Base-by-base conservation (phyloP, 2,797 vertebrate genomes). In the Betta splendens region DNA sequence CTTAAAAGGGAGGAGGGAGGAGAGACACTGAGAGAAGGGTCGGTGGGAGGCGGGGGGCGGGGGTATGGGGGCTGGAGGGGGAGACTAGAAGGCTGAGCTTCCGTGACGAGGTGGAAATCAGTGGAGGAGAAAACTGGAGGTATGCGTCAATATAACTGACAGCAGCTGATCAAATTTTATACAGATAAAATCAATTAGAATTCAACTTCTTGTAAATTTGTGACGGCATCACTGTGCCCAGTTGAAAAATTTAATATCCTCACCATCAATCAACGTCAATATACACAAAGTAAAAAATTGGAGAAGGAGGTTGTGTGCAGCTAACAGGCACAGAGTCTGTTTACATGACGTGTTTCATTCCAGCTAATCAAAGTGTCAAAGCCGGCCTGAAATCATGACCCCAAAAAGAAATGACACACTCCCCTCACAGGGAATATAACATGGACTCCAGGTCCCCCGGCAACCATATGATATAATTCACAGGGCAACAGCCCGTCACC, bases 1-100 rank as follows among this genome's bases (percentile, higher is more conserved):
- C 87, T 89, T 89, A 85, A 89, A 87, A 89, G 83, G 70, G 70
- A 86, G 83, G 75, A 76, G 82, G 83, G 79, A 69, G 68, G 77
- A 84, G 79, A 69, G 75, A 79, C 66, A 52, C 36, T 57, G 69
- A 54, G 68, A 48, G 58, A 57, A 54, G 48, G 57, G 66, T 66
- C 4, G 46, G 39, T 25, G 42, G 45, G 52, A 38, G 36, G 25
- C 49, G 20, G 7, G 15, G 38, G 63, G 38, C 44, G 17, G 7
- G 15, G 38, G 60, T 35, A 44, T 17, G 25, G 31, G 58, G 36
- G 13, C 18, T 20, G 60, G 43, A 37, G 55, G 50, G 36, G 53
- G 63, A 58, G 56, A 70, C 47, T 57, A 45, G 15, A 40, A 51
- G 68, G 58, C 66, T 45, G 73, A 62, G 52, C 72, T 64, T 67